Base-by-base conservation (phyloP, 2,113 vertebrate genomes). In the Onychostruthus taczanowskii region DNA sequence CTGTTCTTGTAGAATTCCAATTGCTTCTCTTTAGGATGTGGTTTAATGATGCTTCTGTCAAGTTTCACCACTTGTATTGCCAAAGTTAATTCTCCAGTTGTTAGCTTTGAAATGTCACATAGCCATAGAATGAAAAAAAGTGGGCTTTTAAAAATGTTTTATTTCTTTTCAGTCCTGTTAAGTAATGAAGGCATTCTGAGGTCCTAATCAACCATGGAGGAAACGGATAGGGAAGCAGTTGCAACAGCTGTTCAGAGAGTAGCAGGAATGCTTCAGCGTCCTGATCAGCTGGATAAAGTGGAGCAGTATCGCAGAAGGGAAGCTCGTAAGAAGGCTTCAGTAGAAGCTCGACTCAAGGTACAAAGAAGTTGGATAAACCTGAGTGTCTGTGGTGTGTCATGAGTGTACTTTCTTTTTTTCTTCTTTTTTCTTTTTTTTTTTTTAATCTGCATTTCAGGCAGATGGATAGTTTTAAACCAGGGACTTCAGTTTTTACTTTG, bases 261-360 rank as follows among this genome's bases (percentile, higher is more conserved):
- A 16, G 99, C 99, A 0, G 99, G 99, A 58, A 99, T 99, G 99
- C 98, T 99, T 43, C 99, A 99, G 96, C 98, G 99, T 11, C 99
- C 99, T 1, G 99, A 99, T 95, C 99, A 99, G 94, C 98, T 99
- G 97, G 99, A 99, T 96, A 99, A 99, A 92, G 99, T 99, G 93
- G 99, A 99, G 77, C 99, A 99, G 93, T 99, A 99, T 87, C 98
- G 99, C 53, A 96, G 99, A 35, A 98, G 99, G 89, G 99, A 99
- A 95, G 99, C 99, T 12, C 98, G 99, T 10, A 99, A 99, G 87
- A 99, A 99, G 95, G 99, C 99, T 8, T 99, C 99, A 0, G 99
- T 99, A 89, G 99, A 99, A 97, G 99, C 99, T 75, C 97, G 99
- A 16, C 97, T 99, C 49, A 99, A 99, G 98, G 99, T 99, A 97